Conservation (phyloP, 23 tunicate genomes). For the Phallusia fumigata region DNA sequence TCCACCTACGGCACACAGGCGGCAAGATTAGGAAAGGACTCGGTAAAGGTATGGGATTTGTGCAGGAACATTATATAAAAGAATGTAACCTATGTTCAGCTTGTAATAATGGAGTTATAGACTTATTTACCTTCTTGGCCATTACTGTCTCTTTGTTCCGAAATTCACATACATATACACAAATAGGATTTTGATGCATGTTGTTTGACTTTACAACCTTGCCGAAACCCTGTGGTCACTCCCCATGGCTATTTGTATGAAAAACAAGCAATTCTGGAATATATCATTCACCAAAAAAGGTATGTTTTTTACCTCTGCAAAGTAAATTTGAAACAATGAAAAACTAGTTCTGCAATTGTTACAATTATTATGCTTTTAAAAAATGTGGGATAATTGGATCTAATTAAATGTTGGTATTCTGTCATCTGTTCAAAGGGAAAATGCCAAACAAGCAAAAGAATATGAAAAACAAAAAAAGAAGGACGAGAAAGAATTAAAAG, state of each 20-base stretch:
- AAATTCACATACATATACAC: too few species aligned
- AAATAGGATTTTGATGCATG: conserved; percentile 92
- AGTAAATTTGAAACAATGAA: too few species aligned
- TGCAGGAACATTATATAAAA: neutral
- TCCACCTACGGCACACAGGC: conserved; percentile 85
- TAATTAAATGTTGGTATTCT: neutral
- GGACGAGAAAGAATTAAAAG: conserved; percentile 81
- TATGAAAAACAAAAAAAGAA: conserved; percentile 78
- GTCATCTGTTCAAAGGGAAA: neutral
- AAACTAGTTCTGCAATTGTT: too few species aligned
- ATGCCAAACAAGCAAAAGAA: conserved; percentile 66
- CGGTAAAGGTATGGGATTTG: conserved; percentile 60
- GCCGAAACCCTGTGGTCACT: conserved; percentile 87
- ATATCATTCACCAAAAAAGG: conserved; percentile 88
- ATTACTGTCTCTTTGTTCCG: too few species aligned
- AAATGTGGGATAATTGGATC: too few species aligned
- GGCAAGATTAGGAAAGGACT: conserved; percentile 89
- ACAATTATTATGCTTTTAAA: too few species aligned
- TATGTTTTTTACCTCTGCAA: neutral
- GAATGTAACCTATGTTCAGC: too few species aligned
- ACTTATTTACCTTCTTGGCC: neutral
- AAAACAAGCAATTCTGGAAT: conserved; percentile 87
- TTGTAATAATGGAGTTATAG: neutral
- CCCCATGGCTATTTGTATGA: conserved; percentile 88
- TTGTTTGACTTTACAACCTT: conserved; percentile 77